Conservation (phyloP, 2,113 vertebrate genomes). For the Pseudolaguvia tuberculata region DNA sequence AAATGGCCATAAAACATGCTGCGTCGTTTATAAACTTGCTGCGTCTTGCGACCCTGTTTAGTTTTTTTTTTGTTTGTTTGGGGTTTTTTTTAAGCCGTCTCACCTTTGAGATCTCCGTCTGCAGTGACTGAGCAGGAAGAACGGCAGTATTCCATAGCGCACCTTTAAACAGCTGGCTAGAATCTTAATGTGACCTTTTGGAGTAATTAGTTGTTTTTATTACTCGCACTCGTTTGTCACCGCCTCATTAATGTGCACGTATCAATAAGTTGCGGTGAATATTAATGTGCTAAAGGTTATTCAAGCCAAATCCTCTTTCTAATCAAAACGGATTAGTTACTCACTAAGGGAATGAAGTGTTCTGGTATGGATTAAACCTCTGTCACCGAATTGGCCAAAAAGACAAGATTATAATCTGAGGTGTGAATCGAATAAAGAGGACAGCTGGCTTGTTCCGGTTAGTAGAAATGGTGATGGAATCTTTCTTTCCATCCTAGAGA, state of each 20-base stretch:
- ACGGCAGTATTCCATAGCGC: background rate
- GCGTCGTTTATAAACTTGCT: background rate
- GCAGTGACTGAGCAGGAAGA: background rate
- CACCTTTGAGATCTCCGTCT: background rate
- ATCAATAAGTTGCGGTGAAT: background rate
- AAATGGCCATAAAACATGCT: background rate
- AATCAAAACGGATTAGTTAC: background rate
- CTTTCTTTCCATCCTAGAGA: background rate
- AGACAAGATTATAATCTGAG: constrained; percentile 6
- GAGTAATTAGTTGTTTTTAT: background rate
- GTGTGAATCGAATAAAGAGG: too few species aligned
- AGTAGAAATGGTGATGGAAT: background rate
- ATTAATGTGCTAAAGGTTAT: background rate
- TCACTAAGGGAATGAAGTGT: background rate
- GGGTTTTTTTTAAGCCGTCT: background rate
- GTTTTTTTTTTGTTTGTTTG: too few species aligned
- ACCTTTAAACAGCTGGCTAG: background rate
- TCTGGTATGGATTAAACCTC: background rate
- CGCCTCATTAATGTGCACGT: background rate
- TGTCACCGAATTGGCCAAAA: background rate
- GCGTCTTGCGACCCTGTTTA: background rate
- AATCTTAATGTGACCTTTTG: background rate
- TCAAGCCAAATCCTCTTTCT: background rate
- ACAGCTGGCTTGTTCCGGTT: background rate
- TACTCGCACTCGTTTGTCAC: background rate